These are phyloP conservation scores for Siniperca scherzeri DNA, from an alignment of 2,797 vertebrate species.

Conservation along the genomic window DNA sequence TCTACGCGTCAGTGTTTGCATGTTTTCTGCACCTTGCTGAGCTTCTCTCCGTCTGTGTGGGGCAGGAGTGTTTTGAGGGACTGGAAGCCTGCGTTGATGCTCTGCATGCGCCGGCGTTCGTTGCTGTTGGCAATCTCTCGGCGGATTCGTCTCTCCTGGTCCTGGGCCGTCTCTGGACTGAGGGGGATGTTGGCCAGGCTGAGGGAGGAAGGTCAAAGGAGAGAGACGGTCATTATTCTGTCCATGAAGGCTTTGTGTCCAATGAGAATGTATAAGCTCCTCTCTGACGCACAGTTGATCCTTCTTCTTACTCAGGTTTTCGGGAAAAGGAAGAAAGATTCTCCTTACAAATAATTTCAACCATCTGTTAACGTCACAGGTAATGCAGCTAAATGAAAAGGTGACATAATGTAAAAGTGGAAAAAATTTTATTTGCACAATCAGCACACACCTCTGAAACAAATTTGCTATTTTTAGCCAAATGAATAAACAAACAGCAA, in stretches of 20 bases:
- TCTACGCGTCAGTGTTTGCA: neutral
- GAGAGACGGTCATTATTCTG: neutral
- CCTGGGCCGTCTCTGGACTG: constrained; percentile 96
- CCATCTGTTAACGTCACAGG: neutral
- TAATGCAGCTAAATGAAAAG: neutral
- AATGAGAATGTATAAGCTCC: neutral
- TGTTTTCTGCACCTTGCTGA: constrained; percentile 77
- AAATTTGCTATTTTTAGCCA: neutral
- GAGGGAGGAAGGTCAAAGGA: constrained; percentile 11
- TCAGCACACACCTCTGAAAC: neutral
- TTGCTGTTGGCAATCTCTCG: constrained; percentile 99
- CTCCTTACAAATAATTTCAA: neutral
- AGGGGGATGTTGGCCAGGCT: constrained; percentile 98
- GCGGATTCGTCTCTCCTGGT: constrained; percentile 97
- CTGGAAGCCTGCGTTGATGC: constrained; percentile 99
- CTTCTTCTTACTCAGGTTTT: neutral
- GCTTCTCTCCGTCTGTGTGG: constrained; percentile 84
- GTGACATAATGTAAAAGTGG: neutral
- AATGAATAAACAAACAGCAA: neutral
- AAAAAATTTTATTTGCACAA: neutral
- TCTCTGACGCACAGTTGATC: neutral
- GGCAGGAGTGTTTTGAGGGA: constrained; percentile 99
- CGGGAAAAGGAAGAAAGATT: neutral
- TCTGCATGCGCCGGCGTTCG: constrained; percentile 98
- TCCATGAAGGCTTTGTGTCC: neutral